Conservation (phyloP, 2,797 vertebrate genomes). For the Esox masquinongy region DNA sequence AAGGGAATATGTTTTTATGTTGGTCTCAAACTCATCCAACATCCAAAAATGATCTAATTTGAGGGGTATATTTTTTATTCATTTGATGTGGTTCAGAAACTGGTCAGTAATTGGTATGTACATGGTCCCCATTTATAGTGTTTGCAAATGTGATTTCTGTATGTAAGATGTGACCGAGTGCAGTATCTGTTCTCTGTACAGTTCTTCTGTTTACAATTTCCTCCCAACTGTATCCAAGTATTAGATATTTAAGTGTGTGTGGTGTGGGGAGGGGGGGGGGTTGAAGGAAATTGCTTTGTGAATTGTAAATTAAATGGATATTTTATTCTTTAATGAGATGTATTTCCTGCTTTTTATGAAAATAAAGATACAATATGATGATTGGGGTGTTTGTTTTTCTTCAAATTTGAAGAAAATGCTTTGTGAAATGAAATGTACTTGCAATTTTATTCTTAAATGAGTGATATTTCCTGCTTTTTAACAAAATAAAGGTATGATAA, state of each 20-base stretch:
- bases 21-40: constrained; percentile 22
- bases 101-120: background rate
- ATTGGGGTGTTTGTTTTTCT: constrained; percentile 5
- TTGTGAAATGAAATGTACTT: no score
- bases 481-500: no score
- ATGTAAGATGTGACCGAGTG: constrained; percentile 54
- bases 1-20: constrained; percentile 14
- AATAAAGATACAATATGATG: constrained; percentile 62
- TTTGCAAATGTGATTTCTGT: constrained; percentile 29
- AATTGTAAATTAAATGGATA: constrained; percentile 43
- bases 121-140: constrained; percentile 35
- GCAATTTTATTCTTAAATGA: no score
- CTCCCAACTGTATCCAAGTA: constrained; percentile 9
- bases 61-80: constrained; percentile 52
- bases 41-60: constrained; percentile 24
- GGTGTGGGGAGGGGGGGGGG: constrained; percentile 3
- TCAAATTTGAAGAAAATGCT: no score
- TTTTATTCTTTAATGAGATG: constrained; percentile 55
- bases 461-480: no score
- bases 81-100: constrained; percentile 30
- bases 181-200: constrained; percentile 23
- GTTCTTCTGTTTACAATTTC: constrained; percentile 25
- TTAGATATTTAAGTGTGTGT: constrained; percentile 21
- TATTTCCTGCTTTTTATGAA: constrained; percentile 58
- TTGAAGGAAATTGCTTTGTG: constrained; percentile 29